Evolutionary conservation across 2,113 vertebrate species (phyloP).

Genomic region (Ailurus styani): DNA sequence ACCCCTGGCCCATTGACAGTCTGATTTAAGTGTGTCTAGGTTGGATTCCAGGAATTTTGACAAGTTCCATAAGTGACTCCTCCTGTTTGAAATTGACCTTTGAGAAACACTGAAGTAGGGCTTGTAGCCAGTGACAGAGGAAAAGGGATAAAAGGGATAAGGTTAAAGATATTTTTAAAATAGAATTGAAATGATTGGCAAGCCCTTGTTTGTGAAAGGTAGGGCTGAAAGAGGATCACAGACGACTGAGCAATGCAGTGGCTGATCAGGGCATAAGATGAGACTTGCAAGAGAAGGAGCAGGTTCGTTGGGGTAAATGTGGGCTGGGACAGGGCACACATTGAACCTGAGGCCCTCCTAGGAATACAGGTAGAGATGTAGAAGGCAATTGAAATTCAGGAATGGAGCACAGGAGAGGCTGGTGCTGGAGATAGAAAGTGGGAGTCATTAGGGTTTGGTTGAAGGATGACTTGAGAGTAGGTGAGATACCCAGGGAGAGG

Average conservation of each 20-base stretch:
- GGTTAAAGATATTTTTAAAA: background rate
- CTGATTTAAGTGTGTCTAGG: background rate
- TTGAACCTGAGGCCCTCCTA: background rate
- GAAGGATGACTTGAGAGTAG: background rate
- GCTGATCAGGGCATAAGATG: background rate
- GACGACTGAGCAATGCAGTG: background rate
- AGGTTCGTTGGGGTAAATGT: background rate
- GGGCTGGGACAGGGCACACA: background rate
- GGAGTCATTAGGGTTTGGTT: background rate
- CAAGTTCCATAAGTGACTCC: background rate
- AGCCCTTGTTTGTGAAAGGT: background rate
- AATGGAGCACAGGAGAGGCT: background rate
- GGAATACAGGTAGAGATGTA: background rate
- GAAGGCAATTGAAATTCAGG: background rate
- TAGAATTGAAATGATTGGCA: background rate
- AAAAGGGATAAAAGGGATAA: background rate
- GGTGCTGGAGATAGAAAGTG: background rate
- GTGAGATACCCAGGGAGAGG: background rate
- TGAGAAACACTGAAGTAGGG: background rate
- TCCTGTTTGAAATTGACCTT: background rate
- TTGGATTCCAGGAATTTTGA: background rate
- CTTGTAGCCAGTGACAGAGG: background rate
- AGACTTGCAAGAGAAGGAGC: background rate
- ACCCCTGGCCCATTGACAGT: background rate
- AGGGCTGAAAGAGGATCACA: background rate